phyloP scores from a whole-genome alignment of 2,797 vertebrate genomes.

The Benthosema pterotum region DNA sequence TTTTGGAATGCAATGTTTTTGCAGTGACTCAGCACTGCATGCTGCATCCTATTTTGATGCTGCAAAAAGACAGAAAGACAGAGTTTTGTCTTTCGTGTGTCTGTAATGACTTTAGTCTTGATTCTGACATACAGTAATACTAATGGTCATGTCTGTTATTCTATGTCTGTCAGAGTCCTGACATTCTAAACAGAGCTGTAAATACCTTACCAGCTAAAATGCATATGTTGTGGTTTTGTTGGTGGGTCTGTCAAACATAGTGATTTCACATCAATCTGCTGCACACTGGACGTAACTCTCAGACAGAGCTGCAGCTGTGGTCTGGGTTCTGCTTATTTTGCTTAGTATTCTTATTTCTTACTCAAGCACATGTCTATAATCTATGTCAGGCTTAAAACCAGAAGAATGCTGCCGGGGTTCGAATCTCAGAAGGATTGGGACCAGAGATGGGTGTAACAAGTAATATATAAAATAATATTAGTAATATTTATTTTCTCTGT shows the following conservation, averaged over 20 bases:
- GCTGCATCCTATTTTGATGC: constrained; percentile 36
- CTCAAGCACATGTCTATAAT: too few species aligned
- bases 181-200: constrained; percentile 64
- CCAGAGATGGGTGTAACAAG: too few species aligned
- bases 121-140: constrained; percentile 41
- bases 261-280: constrained; percentile 42
- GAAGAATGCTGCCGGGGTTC: not conserved
- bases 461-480: too few species aligned
- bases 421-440: too few species aligned
- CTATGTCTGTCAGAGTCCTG: constrained; percentile 62
- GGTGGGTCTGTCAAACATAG: constrained; percentile 53
- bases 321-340: too few species aligned
- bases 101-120: constrained; percentile 48
- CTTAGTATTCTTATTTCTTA: too few species aligned
- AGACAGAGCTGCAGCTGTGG: constrained; percentile 12
- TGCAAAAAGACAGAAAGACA: too few species aligned
- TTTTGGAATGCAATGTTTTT: constrained; percentile 31
- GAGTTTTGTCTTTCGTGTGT: constrained; percentile 46
- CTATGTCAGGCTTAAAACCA: too few species aligned
- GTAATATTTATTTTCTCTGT: too few species aligned
- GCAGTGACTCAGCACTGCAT: constrained; percentile 30
- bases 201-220: constrained; percentile 48
- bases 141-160: constrained; percentile 54
- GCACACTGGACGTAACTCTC: constrained; percentile 37
- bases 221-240: constrained; percentile 46